phyloP scores from a whole-genome alignment of 2,113 vertebrate genomes.

The Hippocampus mohnikei region DNA sequence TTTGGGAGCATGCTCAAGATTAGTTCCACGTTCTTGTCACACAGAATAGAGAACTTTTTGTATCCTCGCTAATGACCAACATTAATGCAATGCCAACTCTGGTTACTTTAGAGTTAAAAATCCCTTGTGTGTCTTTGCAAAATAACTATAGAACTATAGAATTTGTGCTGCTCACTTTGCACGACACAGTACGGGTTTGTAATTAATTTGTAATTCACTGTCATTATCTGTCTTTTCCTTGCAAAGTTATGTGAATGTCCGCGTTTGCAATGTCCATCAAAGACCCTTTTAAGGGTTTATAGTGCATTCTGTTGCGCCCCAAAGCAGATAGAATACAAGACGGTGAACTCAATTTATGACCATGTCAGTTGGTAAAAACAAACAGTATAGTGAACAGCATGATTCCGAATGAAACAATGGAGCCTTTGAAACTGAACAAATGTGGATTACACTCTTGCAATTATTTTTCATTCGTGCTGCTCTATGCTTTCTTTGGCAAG shows the following conservation, averaged over 20 bases:
- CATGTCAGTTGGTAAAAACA: slow-evolving; percentile 19
- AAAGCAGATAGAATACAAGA: neutral
- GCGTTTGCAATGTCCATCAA: neutral
- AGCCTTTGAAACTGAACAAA: slow-evolving; percentile 6
- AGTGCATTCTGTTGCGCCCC: slow-evolving; percentile 5
- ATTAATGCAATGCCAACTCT: neutral
- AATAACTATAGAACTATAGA: neutral
- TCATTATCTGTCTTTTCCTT: slow-evolving; percentile 1
- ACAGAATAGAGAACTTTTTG: neutral
- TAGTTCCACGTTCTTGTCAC: slow-evolving; percentile 1
- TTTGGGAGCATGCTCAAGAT: slow-evolving; percentile 1
- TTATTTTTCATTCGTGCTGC: neutral
- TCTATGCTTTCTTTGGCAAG: slow-evolving; percentile 1
- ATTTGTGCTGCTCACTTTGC: neutral
- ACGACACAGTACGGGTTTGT: neutral
- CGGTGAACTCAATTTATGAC: slow-evolving; percentile 16
- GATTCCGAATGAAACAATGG: slow-evolving; percentile 16
- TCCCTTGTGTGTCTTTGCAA: neutral
- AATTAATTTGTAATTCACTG: neutral
- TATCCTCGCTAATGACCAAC: neutral
- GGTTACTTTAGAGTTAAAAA: neutral
- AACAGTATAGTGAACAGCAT: neutral
- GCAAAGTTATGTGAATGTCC: slow-evolving; percentile 19
- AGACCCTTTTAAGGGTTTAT: slow-evolving; percentile 4
- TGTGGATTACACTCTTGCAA: slow-evolving; percentile 2